Evolutionary conservation across 2,888 invertebrate genomes (phyloP).

Genomic region (Busseola fusca): DNA sequence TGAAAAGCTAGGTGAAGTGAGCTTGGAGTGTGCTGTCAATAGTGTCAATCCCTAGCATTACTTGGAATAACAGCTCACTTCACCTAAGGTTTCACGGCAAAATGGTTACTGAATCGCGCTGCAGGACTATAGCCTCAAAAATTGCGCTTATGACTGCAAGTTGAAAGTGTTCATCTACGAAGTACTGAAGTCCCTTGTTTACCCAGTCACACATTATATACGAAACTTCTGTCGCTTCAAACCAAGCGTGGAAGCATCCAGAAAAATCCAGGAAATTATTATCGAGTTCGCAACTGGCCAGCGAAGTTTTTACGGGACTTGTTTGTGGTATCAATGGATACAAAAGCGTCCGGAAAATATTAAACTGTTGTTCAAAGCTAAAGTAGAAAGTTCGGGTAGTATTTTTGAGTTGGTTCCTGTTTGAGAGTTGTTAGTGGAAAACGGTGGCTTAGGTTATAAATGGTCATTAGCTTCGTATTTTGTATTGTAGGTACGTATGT

Average conservation of each 20-base stretch:
- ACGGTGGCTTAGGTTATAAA: not conserved
- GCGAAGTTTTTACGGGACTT: conserved; percentile 42
- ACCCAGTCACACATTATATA: conserved; percentile 2
- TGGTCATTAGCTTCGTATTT: no score
- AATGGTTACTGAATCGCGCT: no score
- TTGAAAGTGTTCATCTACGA: no score
- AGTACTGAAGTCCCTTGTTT: not conserved
- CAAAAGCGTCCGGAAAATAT: conserved; percentile 39
- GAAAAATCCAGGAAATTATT: conserved; percentile 51
- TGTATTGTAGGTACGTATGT: not conserved
- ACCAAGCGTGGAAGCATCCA: conserved; percentile 35
- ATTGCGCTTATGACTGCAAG: no score
- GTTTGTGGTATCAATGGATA: conserved; percentile 38
- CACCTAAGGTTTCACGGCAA: no score
- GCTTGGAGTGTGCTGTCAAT: no score
- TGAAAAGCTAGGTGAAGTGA: no score
- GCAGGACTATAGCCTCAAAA: no score
- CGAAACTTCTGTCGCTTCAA: conserved; percentile 33
- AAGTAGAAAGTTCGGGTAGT: conserved; percentile 26
- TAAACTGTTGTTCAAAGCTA: conserved; percentile 42
- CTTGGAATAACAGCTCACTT: no score
- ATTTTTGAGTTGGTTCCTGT: conserved; percentile 18
- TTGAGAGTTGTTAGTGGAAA: conserved; percentile 4
- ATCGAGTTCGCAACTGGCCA: conserved; percentile 39
- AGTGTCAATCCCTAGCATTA: no score